Evolutionary conservation across 1,140 invertebrate species (phyloP).

Genomic region (Drosophila mojavensis): DNA sequence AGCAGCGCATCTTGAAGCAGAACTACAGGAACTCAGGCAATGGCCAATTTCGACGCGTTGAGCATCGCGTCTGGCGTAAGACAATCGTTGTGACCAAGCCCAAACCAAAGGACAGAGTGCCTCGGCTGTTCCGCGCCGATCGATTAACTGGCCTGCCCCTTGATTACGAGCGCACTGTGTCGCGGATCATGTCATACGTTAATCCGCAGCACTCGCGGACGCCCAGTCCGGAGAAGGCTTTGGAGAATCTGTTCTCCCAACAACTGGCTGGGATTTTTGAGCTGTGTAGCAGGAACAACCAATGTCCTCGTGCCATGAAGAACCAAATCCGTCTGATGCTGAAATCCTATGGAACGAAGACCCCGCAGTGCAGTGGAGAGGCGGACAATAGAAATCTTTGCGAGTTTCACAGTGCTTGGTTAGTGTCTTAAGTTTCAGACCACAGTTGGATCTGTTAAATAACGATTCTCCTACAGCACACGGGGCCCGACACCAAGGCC

Average conservation of each 20-base stretch:
- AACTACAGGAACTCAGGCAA: neutral
- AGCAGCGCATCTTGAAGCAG: neutral
- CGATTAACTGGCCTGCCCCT: conserved; percentile 49
- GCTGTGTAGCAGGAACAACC: neutral
- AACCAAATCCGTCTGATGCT: conserved; percentile 8
- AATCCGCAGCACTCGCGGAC: conserved; percentile 37
- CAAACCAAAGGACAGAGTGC: conserved; percentile 24
- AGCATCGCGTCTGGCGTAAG: conserved; percentile 35
- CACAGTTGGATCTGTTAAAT: neutral
- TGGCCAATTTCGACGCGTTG: neutral
- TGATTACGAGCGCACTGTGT: conserved; percentile 62
- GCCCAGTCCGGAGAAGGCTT: conserved; percentile 20
- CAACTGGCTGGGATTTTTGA: conserved; percentile 17
- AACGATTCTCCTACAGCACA: conserved; percentile 34
- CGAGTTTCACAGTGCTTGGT: conserved; percentile 58
- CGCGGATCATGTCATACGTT: conserved; percentile 60
- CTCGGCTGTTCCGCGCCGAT: conserved; percentile 55
- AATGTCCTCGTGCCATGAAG: neutral
- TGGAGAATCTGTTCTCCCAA: conserved; percentile 34
- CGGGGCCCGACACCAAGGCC: conserved; percentile 28
- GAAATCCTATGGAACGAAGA: no score
- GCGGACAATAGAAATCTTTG: conserved; percentile 16
- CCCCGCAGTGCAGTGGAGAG: neutral
- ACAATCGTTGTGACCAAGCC: conserved; percentile 38
- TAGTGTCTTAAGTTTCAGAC: neutral